Conservation (phyloP, 2,113 vertebrate genomes). For the Corynorhinus townsendii region DNA sequence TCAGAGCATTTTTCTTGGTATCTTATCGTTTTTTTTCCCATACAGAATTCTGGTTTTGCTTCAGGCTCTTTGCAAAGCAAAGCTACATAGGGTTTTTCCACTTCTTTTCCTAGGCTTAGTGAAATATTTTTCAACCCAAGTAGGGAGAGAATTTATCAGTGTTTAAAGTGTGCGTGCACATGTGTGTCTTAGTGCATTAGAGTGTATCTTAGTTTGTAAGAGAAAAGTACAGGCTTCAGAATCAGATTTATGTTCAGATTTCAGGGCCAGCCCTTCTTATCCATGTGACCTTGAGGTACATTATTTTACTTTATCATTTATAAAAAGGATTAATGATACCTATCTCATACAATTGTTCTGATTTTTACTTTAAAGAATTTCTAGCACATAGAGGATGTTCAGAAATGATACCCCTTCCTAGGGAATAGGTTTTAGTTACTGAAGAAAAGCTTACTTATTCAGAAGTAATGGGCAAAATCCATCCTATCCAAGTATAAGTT, state of each 20-base stretch:
- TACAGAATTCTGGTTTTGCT: background rate
- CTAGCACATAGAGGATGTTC: background rate
- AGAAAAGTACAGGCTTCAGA: background rate
- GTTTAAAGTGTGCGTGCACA: background rate
- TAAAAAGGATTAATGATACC: slow-evolving; percentile 20
- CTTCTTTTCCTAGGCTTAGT: background rate
- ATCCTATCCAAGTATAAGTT: background rate
- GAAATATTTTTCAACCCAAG: slow-evolving; percentile 8
- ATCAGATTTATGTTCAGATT: background rate
- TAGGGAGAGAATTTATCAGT: background rate
- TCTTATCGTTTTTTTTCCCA: background rate
- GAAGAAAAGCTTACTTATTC: slow-evolving; percentile 37
- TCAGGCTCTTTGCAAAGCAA: background rate
- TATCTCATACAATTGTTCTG: background rate
- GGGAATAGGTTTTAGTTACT: slow-evolving; percentile 24
- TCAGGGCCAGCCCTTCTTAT: background rate
- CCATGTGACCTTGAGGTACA: background rate
- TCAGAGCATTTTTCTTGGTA: background rate
- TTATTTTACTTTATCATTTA: slow-evolving; percentile 18
- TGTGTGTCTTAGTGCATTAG: background rate
- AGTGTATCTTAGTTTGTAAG: background rate
- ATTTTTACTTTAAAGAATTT: slow-evolving; percentile 38
- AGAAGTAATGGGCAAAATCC: slow-evolving; percentile 14
- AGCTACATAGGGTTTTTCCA: background rate
- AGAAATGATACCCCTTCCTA: background rate